These are phyloP conservation scores for Capromys pilorides DNA, from an alignment of 2,797 vertebrate genomes.

Conservation along the genomic window DNA sequence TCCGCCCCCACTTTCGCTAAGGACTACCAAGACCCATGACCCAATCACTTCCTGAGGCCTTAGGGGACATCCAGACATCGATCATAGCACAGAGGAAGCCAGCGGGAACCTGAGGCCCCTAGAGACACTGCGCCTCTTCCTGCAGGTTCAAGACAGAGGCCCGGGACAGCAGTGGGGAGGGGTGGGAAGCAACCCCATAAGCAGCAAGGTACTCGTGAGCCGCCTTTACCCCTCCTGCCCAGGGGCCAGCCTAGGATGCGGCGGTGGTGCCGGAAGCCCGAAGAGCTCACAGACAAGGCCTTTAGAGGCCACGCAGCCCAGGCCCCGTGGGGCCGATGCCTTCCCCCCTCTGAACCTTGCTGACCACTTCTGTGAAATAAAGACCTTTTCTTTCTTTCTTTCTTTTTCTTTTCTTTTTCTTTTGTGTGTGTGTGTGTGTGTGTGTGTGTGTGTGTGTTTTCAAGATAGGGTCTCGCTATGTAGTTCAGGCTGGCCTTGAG, in stretches of 20 bases:
- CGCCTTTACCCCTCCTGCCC: not conserved
- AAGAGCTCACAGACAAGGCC: not conserved
- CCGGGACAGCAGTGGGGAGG: not conserved
- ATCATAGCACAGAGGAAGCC: not conserved
- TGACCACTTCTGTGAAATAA: not conserved
- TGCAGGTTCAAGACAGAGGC: too few relatives aligned
- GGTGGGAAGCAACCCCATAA: not conserved
- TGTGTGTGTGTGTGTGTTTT: too few relatives aligned
- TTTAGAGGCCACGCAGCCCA: not conserved
- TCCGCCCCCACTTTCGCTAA: not conserved
- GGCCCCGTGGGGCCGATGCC: not conserved
- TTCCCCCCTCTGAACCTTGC: not conserved
- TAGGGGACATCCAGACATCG: not conserved
- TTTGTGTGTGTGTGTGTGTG: too few relatives aligned
- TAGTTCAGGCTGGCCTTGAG: too few relatives aligned
- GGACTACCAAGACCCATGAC: not conserved
- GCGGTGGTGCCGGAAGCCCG: too few relatives aligned
- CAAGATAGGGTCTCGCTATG: too few relatives aligned
- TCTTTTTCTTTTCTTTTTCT: too few relatives aligned
- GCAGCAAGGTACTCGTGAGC: not conserved
- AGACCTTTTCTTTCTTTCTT: too few relatives aligned
- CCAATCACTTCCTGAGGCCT: not conserved
- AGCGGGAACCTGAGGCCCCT: too few relatives aligned
- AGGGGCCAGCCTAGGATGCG: accelerated
- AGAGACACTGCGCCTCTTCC: not conserved